Evolutionary conservation across 2,888 invertebrate genomes (phyloP), one percentile per base, ranked within the genome.

Genomic region (Cryptophagus acutangulus): DNA sequence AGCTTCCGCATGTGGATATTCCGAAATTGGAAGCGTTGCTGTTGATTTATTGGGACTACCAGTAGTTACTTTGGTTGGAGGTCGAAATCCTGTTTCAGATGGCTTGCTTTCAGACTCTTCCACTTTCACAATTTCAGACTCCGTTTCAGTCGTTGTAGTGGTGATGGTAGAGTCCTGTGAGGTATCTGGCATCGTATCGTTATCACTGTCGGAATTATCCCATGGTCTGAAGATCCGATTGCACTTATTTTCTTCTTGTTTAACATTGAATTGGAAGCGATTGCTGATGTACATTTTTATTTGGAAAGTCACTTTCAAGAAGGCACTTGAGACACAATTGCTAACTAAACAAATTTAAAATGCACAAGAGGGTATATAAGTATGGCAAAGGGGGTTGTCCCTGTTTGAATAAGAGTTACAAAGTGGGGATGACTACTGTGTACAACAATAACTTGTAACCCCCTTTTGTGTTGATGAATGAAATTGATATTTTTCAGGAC

Each of bases 81-180:
- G 26, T 6, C 26, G 26, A 26, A 26, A 26, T 31, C 31, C 38
- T 16, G 5, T 34, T 26, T 14, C 12, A 13, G 36, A 8, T 24
- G 3, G 40, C 40, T 30, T 50, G 51, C 30, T 52, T 51, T 26
- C 26, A 6, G 3, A 12, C 9, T 3, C 10, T n/a, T 6, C 26
- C 4, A 13, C 10, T 26, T 26, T 26, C 26, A 3, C 9, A n/a
- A n/a, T n/a, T n/a, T n/a, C n/a, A n/a, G n/a, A n/a, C 9, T 26
- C 26, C 3, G 12, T 26, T 17, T 59, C 58, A 24, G 59, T 57
- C 1, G 75, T 77, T 0, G 78, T 78, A 0, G 78, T 78, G 1
- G 78, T 76, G 1, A 78, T 71, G 0, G 78, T 78, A 1, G 71
- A 70, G 44, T 79, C 78, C 66, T 78, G 78, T 5, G 51, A 42